Evolutionary conservation across 2,113 vertebrate genomes (phyloP).

Genomic region (Neotragus pygmaeus): DNA sequence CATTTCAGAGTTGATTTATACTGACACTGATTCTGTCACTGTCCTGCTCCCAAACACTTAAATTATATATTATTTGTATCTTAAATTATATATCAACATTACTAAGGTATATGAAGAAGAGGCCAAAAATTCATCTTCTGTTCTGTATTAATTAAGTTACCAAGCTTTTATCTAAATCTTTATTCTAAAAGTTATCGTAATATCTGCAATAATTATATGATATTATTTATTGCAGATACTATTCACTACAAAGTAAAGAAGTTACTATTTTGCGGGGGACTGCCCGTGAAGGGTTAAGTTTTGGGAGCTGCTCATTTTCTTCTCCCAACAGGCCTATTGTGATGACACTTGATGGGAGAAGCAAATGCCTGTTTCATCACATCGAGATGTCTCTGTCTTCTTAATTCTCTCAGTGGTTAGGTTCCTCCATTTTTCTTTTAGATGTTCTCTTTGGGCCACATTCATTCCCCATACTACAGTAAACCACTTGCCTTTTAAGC

Average conservation of each 20-base stretch:
- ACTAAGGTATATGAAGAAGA: background rate
- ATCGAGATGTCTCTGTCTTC: background rate
- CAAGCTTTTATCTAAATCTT: background rate
- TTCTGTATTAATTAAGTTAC: background rate
- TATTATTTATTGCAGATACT: background rate
- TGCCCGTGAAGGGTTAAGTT: no score
- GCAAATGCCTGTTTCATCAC: background rate
- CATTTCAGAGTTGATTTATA: background rate
- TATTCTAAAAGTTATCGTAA: background rate
- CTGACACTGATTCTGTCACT: background rate
- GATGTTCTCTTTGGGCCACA: background rate
- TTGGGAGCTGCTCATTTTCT: no score
- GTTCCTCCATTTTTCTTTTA: background rate
- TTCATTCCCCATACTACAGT: background rate
- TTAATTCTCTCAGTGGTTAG: background rate
- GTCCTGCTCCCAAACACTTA: rapidly evolving
- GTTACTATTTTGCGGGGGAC: no score
- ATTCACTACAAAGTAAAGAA: background rate
- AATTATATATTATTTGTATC: background rate
- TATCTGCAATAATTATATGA: background rate
- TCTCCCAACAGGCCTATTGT: background rate
- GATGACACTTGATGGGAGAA: background rate
- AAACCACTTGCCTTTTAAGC: background rate
- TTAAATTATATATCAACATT: background rate
- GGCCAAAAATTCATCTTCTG: background rate